Evolutionary conservation across 2,888 invertebrate genomes (phyloP), one percentile per base, ranked within the genome.

Genomic region (Cosmopolites sordidus): DNA sequence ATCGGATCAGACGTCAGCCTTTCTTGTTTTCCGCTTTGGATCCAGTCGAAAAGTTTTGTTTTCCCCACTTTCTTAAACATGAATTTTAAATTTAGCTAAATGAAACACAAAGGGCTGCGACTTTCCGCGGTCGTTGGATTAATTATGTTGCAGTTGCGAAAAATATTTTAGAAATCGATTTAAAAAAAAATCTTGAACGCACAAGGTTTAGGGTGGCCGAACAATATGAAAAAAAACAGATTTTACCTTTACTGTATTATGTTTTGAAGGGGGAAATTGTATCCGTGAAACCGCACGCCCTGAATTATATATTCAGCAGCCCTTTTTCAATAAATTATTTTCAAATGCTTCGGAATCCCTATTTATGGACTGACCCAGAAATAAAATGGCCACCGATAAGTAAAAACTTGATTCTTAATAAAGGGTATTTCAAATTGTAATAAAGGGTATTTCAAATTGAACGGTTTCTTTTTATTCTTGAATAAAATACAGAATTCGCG

Each of bases 61-160:
- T 33, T 33, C 5, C 33, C 12, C 33, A 11, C 11, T 33, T 33
- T 33, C 33, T 33, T 33, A n/a, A 33, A 33, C 33, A 33, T 33
- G 33, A 33, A 33, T 33, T 33, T 33, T 33, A 33, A 33, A 33
- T 33, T 33, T 33, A 33, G 8, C 33, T n/a, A 33, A 33, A 33
- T 11, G 33, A 33, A 33, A 33, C 33, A 33, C 33, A 33, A 33
- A 33, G 33, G 12, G 22, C 22, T 22, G 8, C 22, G 22, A 33
- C 33, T 11, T 33, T 4, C 33, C n/a, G 5, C 4, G n/a, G 33
- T n/a, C 12, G n/a, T 12, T 4, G 33, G 12, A 11, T 33, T 33
- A 33, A 33, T 33, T 33, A 33, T 33, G 11, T 12, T 33, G 4
- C 33, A 12, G 33, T 12, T 12, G 33, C 33, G n/a, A 11, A 33